These are phyloP conservation scores for Brachyhypopomus gauderio DNA, from an alignment of 2,113 vertebrate genomes.

Conservation along the genomic window DNA sequence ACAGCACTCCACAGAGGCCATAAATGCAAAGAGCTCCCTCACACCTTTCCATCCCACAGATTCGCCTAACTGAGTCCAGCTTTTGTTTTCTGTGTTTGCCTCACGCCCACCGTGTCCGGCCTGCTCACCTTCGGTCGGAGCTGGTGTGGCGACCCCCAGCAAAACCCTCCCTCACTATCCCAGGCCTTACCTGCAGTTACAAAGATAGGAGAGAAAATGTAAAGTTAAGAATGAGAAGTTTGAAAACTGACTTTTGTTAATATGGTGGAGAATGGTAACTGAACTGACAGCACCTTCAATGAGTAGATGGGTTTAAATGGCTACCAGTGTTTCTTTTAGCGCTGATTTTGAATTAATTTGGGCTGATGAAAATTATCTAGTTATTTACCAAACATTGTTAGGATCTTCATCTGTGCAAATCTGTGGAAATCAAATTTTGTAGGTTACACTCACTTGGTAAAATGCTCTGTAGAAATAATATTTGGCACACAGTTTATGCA, in stretches of 20 bases:
- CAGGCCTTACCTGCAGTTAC: not conserved
- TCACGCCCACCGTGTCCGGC: slow-evolving; percentile 32
- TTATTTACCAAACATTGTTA: too few relatives aligned
- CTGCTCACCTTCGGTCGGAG: not conserved
- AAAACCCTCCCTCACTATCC: not conserved
- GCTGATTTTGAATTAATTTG: too few relatives aligned
- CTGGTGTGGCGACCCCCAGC: not conserved
- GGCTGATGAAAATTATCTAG: too few relatives aligned
- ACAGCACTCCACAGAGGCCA: slow-evolving; percentile 65
- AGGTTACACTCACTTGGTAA: not conserved
- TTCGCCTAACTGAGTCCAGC: slow-evolving; percentile 60
- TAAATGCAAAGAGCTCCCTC: slow-evolving; percentile 76
- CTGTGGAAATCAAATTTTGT: not conserved
- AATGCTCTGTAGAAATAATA: not conserved
- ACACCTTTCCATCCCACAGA: slow-evolving; percentile 71
- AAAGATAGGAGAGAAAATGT: too few relatives aligned
- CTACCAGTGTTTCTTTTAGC: too few relatives aligned
- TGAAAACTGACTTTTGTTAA: too few relatives aligned
- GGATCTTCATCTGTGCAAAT: too few relatives aligned
- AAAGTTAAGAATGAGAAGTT: too few relatives aligned
- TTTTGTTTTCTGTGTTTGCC: slow-evolving; percentile 55
- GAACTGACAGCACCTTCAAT: too few relatives aligned
- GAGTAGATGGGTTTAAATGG: too few relatives aligned
- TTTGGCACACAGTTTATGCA: too few relatives aligned
- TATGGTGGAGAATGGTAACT: too few relatives aligned